These are phyloP conservation scores for Eurytoma californica DNA, from an alignment of 2,888 invertebrate genomes.

Conservation along the genomic window DNA sequence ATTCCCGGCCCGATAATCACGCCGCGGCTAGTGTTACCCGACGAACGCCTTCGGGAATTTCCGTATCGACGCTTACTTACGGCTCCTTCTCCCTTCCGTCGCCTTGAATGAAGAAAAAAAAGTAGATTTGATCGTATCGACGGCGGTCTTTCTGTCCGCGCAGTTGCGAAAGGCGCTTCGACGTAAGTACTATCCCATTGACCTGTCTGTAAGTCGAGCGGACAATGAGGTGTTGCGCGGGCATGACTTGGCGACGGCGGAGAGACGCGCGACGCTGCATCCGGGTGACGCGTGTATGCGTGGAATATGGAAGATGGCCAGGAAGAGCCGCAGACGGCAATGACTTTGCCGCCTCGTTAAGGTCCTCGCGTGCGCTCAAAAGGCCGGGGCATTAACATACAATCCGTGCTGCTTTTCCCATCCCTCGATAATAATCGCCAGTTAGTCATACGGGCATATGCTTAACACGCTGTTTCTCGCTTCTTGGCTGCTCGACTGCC, in stretches of 20 bases:
- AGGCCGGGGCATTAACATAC: slow-evolving; percentile 60
- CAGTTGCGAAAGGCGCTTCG: background rate
- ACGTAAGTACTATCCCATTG: too few relatives aligned
- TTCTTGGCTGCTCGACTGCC: slow-evolving; percentile 40
- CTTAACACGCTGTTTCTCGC: slow-evolving; percentile 55
- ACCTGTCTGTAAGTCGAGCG: background rate
- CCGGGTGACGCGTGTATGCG: background rate
- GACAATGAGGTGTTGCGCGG: slow-evolving; percentile 3
- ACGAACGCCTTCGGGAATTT: too few relatives aligned
- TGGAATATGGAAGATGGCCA: slow-evolving; percentile 28
- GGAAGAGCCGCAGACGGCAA: slow-evolving; percentile 10
- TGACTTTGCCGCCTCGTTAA: slow-evolving; percentile 9
- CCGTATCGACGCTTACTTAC: too few relatives aligned
- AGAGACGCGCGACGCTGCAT: slow-evolving; percentile 12
- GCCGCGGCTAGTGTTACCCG: slow-evolving; percentile 19
- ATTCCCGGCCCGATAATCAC: slow-evolving; percentile 35
- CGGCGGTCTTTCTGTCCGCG: background rate
- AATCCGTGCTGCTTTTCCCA: slow-evolving; percentile 60
- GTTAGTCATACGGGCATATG: slow-evolving; percentile 59
- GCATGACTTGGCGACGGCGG: background rate
- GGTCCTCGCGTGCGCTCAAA: slow-evolving; percentile 48
- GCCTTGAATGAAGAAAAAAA: background rate
- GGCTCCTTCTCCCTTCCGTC: background rate
- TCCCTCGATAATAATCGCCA: slow-evolving; percentile 55
- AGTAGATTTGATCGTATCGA: slow-evolving; percentile 9